Base-by-base conservation (phyloP, 2,888 invertebrate species). In the Meliscaeva auricollis region DNA sequence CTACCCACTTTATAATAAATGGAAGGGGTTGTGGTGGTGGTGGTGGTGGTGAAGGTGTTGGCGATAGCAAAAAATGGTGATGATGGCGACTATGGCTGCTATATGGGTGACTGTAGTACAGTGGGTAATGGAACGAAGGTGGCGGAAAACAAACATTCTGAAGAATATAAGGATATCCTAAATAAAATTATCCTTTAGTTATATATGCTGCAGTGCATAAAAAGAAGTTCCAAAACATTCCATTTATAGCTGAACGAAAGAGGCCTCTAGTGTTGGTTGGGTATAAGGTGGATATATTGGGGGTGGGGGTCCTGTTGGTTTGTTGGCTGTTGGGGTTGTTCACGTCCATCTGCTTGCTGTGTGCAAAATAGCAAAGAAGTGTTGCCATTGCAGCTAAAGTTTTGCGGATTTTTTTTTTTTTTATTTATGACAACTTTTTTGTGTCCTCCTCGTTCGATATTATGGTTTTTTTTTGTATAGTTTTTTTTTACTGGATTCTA, bases 141-240 rank as follows among this genome's bases (percentile, higher is more conserved):
- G 52, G 60, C 30, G 58, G 58, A 79, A 69, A 79, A 64, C 74
- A 79, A 79, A 70, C 54, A 64, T 46, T 66, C 50, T 50, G 17
- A 76, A 76, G 81, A 68, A 69, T 73, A 85, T 76, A 81, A 85
- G 76, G 76, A 85, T 69, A 77, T 77, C 81, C 76, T 81, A 81
- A 85, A 85, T 81, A 85, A 69, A 85, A 80, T 85, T 73, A 85
- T 76, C 81, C 72, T 69, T 80, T 54, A 80, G 75, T 75, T 84
- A 84, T 80, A 84, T 80, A 72, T 85, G 85, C 76, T 85, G 85
- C 85, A 85, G 76, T 85, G 81, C 76, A 76, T 81, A 76, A 81
- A 81, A 85, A 76, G 32, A 66, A 84, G 70, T 84, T 84, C 60
- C 75, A 52, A 77, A 69, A 58, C 46, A 58, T 66, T 84, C 78